A percentile compares a stretch with the other conserved stretches of the same genome.
Evolutionary conservation across 2,113 vertebrate species (phyloP).

Genomic region (Saguinus imperator): DNA sequence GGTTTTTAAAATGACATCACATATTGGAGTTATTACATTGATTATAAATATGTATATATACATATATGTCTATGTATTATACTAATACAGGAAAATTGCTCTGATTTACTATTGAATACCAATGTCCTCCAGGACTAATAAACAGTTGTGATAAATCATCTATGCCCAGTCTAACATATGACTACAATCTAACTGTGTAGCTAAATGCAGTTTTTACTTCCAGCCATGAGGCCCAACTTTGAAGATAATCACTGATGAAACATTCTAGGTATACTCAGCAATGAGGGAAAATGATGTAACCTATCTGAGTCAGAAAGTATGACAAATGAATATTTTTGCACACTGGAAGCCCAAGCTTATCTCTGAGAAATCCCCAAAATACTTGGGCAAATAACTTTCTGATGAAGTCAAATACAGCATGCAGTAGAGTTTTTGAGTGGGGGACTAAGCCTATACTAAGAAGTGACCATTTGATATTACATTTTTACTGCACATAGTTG

Average conservation of each 20-base stretch:
- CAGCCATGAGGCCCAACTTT: neutral
- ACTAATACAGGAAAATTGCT: neutral
- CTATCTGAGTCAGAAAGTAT: constrained; percentile 23
- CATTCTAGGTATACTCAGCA: constrained; percentile 3
- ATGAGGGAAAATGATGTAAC: neutral
- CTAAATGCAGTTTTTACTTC: neutral
- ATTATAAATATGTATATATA: neutral
- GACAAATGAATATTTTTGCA: constrained; percentile 33
- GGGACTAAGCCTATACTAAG: neutral
- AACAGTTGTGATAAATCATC: neutral
- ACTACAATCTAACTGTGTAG: neutral
- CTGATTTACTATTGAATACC: neutral
- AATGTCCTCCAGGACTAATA: neutral
- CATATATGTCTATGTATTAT: neutral
- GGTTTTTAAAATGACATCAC: neutral
- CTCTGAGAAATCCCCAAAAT: constrained; percentile 21
- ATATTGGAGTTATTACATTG: neutral
- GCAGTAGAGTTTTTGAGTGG: neutral
- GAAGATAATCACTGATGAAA: constrained; percentile 25
- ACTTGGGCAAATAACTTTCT: constrained; percentile 26
- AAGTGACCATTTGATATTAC: neutral
- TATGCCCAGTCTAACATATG: neutral
- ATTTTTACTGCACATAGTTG: neutral
- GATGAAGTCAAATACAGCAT: neutral
- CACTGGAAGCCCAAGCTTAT: constrained; percentile 17